Evolutionary conservation across 1,140 invertebrate genomes (phyloP).

Genomic region (Ptiloglossa arizonensis): DNA sequence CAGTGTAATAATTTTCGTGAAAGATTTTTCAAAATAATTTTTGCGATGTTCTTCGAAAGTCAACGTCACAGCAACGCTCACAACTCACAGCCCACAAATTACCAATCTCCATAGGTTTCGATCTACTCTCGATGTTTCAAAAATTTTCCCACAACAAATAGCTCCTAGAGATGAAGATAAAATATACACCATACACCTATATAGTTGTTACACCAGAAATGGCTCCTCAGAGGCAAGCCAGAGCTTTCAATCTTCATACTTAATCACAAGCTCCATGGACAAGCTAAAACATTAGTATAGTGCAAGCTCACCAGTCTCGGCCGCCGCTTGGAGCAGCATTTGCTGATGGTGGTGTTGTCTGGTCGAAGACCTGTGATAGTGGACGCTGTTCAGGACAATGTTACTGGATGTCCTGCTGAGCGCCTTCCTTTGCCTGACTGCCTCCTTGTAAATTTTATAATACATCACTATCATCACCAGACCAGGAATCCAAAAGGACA

Average conservation of each 20-base stretch:
- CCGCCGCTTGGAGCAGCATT: conserved; percentile 76
- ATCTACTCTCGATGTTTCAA: too few species aligned
- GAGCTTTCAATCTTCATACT: conserved; percentile 70
- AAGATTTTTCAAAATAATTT: too few species aligned
- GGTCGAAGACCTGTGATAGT: conserved; percentile 88
- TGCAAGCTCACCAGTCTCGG: conserved; percentile 77
- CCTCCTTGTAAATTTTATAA: conserved; percentile 94
- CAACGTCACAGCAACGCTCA: too few species aligned
- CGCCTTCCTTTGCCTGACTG: conserved; percentile 93
- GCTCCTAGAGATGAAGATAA: background rate
- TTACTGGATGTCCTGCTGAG: conserved; percentile 90
- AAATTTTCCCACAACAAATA: too few species aligned
- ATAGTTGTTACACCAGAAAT: too few species aligned
- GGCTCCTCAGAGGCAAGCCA: background rate
- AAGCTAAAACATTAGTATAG: conserved; percentile 73
- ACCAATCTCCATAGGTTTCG: too few species aligned
- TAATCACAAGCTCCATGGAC: conserved; percentile 70
- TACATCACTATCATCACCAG: conserved; percentile 97
- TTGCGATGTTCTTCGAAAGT: too few species aligned
- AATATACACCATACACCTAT: background rate
- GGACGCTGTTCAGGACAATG: conserved; percentile 91
- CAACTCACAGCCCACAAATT: too few species aligned
- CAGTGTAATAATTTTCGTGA: too few species aligned
- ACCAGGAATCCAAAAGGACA: conserved; percentile 97
- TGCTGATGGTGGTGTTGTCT: conserved; percentile 79